These are phyloP conservation scores for Nerophis lumbriciformis DNA, from an alignment of 2,113 vertebrate species.

Conservation along the genomic window DNA sequence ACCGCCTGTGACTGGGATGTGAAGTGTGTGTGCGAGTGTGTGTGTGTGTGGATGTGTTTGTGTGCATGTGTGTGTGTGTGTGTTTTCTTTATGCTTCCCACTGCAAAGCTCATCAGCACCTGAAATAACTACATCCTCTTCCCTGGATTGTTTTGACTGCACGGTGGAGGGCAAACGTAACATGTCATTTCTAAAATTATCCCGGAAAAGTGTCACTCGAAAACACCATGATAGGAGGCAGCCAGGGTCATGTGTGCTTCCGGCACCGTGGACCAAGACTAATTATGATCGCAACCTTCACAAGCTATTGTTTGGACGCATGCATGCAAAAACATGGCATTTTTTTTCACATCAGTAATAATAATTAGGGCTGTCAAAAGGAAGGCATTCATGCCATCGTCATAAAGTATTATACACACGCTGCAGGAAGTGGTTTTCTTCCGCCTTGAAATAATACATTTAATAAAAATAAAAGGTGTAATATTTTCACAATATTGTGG, in stretches of 20 bases:
- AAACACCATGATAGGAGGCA: slow-evolving; percentile 71
- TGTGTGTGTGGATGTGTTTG: not conserved
- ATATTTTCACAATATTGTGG: too few species aligned
- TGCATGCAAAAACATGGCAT: slow-evolving; percentile 29
- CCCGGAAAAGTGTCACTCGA: slow-evolving; percentile 78
- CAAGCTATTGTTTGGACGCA: slow-evolving; percentile 58
- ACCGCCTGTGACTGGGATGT: too few species aligned
- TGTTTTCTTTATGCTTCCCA: slow-evolving; percentile 40
- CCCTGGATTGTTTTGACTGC: slow-evolving; percentile 79
- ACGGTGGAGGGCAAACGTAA: slow-evolving; percentile 66
- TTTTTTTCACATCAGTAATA: too few species aligned
- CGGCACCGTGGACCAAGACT: slow-evolving; percentile 61
- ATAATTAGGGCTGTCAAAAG: too few species aligned
- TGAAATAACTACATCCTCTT: slow-evolving; percentile 78
- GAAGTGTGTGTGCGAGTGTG: too few species aligned
- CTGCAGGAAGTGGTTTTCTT: too few species aligned
- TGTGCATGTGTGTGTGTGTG: not conserved
- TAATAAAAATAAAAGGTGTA: too few species aligned
- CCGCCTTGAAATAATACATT: too few species aligned
- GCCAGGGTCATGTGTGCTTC: slow-evolving; percentile 69
- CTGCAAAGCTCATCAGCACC: slow-evolving; percentile 59
- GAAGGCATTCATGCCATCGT: too few species aligned
- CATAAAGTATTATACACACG: too few species aligned
- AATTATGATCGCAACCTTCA: slow-evolving; percentile 51
- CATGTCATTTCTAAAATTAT: slow-evolving; percentile 76